Evolutionary conservation across 2,113 vertebrate species (phyloP).

Genomic region (Isichthys henryi): DNA sequence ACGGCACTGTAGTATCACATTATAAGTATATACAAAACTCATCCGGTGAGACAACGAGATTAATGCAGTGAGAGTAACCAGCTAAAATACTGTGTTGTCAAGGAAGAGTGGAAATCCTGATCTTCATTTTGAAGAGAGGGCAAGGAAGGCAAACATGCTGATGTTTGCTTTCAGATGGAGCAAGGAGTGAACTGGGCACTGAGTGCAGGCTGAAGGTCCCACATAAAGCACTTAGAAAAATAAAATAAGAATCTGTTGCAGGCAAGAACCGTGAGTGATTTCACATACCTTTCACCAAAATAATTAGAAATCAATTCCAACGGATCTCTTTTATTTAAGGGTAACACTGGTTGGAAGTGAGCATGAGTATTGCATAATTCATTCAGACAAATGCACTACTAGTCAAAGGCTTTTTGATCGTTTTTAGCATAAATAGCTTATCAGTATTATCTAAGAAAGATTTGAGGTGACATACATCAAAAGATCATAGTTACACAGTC

Average conservation of each 20-base stretch:
- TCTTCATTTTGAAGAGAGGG: neutral
- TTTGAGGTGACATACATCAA: neutral
- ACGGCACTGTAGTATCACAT: neutral
- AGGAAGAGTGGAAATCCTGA: neutral
- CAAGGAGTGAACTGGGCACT: neutral
- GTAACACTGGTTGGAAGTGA: neutral
- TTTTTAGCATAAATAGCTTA: neutral
- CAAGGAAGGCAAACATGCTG: neutral
- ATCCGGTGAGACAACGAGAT: neutral
- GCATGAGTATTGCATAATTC: neutral
- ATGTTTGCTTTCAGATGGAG: neutral
- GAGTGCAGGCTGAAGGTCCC: neutral
- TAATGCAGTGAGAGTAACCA: neutral
- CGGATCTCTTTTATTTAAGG: neutral
- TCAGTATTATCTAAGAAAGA: neutral
- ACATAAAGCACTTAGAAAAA: neutral
- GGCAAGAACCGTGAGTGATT: neutral
- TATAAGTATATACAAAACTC: neutral
- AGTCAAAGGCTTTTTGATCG: neutral
- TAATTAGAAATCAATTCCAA: neutral
- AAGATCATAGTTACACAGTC: neutral
- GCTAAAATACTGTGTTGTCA: neutral
- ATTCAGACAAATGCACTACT: neutral
- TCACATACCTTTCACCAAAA: neutral
- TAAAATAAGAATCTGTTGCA: neutral